Evolutionary conservation across 2,113 vertebrate genomes (phyloP).

Genomic region (Xerus inauris): DNA sequence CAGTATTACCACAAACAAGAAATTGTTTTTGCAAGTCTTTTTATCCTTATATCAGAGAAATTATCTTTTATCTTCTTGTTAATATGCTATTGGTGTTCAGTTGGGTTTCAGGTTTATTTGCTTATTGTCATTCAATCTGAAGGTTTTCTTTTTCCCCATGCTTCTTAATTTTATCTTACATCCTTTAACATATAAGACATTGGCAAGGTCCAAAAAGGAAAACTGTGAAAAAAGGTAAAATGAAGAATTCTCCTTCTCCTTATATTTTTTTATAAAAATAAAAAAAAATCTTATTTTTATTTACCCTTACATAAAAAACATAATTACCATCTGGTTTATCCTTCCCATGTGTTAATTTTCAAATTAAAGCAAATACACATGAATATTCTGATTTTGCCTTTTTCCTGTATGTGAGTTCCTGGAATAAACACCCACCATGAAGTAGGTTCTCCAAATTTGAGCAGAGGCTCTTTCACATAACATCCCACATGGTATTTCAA

Average conservation of each 20-base stretch:
- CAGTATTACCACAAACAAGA: background rate
- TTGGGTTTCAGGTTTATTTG: background rate
- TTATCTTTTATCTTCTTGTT: background rate
- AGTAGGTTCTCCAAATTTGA: background rate
- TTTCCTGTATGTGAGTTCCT: background rate
- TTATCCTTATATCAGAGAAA: background rate
- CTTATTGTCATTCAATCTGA: background rate
- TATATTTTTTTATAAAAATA: too few relatives aligned
- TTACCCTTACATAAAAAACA: background rate
- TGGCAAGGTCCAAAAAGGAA: background rate
- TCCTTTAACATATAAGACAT: background rate
- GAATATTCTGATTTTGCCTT: background rate
- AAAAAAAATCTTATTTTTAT: background rate
- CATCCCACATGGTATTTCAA: background rate
- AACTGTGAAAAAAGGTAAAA: background rate
- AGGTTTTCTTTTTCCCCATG: background rate
- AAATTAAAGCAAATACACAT: background rate
- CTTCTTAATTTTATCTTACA: background rate
- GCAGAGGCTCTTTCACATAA: background rate
- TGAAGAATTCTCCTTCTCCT: background rate
- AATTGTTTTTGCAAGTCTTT: background rate
- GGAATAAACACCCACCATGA: background rate
- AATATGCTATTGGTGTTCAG: background rate
- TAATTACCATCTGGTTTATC: conserved; percentile 1
- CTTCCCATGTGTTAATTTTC: background rate